phyloP scores from a whole-genome alignment of 2,888 invertebrate genomes.

The Xestobium rufovillosum region DNA sequence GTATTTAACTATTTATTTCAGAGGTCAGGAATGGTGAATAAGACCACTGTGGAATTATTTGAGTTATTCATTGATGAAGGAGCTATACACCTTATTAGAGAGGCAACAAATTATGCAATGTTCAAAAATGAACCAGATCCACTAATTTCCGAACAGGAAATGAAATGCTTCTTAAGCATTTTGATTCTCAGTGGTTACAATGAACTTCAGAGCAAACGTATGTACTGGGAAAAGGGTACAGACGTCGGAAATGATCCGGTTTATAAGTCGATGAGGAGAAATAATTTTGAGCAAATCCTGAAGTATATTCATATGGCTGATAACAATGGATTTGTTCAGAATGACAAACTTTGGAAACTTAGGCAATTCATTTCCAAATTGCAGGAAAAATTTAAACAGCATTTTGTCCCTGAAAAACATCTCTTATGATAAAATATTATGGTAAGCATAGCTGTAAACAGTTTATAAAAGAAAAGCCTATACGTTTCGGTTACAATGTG shows the following conservation, averaged over 20 bases:
- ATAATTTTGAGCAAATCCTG: conserved; percentile 21
- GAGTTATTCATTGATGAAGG: too few relatives aligned
- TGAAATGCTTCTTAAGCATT: too few relatives aligned
- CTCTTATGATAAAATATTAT: conserved; percentile 31
- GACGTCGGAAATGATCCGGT: conserved; percentile 18
- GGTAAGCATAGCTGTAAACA: conserved; percentile 30
- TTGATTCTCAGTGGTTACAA: conserved; percentile 9
- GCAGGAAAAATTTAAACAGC: conserved; percentile 15
- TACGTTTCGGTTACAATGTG: conserved; percentile 17
- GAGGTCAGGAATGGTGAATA: too few relatives aligned
- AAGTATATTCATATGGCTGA: conserved; percentile 20
- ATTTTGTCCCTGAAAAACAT: conserved; percentile 22
- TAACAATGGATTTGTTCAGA: conserved; percentile 16
- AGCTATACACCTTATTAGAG: too few relatives aligned
- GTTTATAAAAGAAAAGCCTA: conserved; percentile 25
- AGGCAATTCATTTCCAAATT: conserved; percentile 22
- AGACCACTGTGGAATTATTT: too few relatives aligned
- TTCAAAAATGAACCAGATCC: too few relatives aligned
- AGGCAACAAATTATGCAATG: too few relatives aligned
- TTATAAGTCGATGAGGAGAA: conserved; percentile 18
- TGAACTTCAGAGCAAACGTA: conserved; percentile 8
- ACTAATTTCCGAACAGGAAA: too few relatives aligned
- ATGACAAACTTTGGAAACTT: conserved; percentile 27
- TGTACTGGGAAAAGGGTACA: conserved; percentile 16
- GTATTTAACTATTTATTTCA: too few relatives aligned